phyloP scores from a whole-genome alignment of 1,140 invertebrate genomes.

The Panagrolaimus sp. region DNA sequence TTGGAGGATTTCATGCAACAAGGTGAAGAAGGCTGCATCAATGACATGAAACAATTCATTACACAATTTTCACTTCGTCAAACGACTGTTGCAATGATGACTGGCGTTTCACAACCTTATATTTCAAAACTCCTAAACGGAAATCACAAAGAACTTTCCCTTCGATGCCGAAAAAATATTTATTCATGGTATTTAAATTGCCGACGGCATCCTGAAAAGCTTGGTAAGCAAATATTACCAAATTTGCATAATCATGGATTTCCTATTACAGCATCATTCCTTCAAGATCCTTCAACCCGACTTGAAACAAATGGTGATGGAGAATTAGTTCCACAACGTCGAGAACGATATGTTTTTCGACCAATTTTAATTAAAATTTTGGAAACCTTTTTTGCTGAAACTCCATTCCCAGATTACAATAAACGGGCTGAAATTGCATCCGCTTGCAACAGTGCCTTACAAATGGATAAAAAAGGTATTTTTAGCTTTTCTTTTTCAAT shows the following conservation, averaged over 20 bases:
- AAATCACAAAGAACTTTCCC: conserved; percentile 54
- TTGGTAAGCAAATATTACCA: conserved; percentile 19
- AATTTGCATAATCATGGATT: neutral
- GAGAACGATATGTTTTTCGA: conserved; percentile 58
- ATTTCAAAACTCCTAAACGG: conserved; percentile 57
- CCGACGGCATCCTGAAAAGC: conserved; percentile 50
- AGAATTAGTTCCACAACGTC: conserved; percentile 54
- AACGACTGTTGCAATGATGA: conserved; percentile 57
- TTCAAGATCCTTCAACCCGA: conserved; percentile 52
- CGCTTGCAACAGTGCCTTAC: conserved; percentile 48
- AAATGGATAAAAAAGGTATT: conserved; percentile 52
- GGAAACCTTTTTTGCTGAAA: conserved; percentile 46
- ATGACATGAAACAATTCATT: conserved; percentile 55
- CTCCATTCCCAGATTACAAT: conserved; percentile 51
- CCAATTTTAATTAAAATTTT: conserved; percentile 51
- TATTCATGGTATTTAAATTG: conserved; percentile 59
- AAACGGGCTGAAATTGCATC: conserved; percentile 51
- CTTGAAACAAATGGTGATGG: conserved; percentile 57
- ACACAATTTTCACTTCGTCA: conserved; percentile 56
- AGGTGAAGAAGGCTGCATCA: conserved; percentile 54
- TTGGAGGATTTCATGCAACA: conserved; percentile 53
- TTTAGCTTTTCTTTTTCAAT: conserved; percentile 1
- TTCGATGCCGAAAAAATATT: conserved; percentile 58
- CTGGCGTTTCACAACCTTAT: conserved; percentile 56
- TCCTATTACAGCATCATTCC: conserved; percentile 34